Evolutionary conservation across 2,113 vertebrate genomes (phyloP).

Genomic region (Pogona vitticeps): DNA sequence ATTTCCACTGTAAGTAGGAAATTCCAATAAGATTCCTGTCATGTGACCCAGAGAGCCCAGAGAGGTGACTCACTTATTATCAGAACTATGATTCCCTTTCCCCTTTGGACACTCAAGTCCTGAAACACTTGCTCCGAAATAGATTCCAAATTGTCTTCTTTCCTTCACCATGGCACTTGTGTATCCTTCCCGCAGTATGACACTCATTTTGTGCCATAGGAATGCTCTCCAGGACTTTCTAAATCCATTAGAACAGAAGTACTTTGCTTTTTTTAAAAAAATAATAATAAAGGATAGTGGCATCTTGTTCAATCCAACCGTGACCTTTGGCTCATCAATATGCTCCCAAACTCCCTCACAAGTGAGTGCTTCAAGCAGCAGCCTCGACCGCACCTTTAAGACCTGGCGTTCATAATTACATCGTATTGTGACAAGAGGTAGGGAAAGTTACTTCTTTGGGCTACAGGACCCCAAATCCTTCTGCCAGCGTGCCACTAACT

Average conservation of each 20-base stretch:
- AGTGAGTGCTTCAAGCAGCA: neutral
- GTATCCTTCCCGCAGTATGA: too few relatives aligned
- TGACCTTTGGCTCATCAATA: neutral
- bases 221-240: neutral
- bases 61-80: neutral
- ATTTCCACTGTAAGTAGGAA: slow-evolving; percentile 64
- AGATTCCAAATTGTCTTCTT: neutral
- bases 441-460: too few relatives aligned
- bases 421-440: neutral
- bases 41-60: neutral
- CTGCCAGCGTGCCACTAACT: too few relatives aligned
- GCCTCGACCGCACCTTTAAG: neutral
- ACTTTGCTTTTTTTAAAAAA: neutral
- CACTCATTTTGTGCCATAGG: neutral
- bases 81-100: neutral
- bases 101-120: neutral
- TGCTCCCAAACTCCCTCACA: neutral
- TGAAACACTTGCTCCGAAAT: neutral
- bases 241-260: too few relatives aligned
- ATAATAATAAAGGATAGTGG: neutral
- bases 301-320: neutral
- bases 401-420: neutral
- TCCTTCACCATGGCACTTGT: neutral
- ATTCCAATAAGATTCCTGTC: neutral
- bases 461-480: too few relatives aligned